Conservation (phyloP, 2,113 vertebrate genomes). For the Trogon surrucura region DNA sequence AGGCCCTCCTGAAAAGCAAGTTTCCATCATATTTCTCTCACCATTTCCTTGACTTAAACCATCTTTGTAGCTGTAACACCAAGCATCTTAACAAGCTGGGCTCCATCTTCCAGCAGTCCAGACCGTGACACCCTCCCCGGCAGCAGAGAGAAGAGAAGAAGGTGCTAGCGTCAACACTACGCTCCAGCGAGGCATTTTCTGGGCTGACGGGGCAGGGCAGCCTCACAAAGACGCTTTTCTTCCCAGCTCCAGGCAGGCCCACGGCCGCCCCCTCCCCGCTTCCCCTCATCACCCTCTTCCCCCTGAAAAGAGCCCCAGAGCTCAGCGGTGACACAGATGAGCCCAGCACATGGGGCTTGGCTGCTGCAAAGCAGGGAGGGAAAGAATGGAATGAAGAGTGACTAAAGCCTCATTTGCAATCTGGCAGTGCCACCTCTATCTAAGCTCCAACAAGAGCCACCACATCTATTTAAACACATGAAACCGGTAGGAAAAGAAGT, state of each 20-base stretch:
- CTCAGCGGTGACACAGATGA: not conserved
- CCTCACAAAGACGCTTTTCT: slow-evolving; percentile 3
- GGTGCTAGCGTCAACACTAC: not conserved
- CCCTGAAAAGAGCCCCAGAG: not conserved
- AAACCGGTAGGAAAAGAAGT: not conserved
- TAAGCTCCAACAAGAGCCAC: not conserved
- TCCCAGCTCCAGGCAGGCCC: not conserved
- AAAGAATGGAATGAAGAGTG: not conserved
- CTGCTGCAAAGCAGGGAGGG: not conserved
- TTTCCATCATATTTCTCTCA: not conserved
- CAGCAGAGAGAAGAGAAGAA: not conserved
- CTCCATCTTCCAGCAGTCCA: not conserved
- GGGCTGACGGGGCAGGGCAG: not conserved
- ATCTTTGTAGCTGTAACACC: not conserved
- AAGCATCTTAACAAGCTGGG: not conserved
- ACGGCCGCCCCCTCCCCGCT: not conserved
- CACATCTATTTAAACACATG: not conserved
- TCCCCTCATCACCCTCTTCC: not conserved
- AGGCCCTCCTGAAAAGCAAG: not conserved
- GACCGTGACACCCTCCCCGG: too few relatives aligned
- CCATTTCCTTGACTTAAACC: not conserved
- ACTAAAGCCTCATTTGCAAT: not conserved
- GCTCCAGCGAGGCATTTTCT: not conserved
- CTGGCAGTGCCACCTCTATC: not conserved
- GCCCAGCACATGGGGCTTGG: not conserved